A percentile compares a stretch with the other conserved stretches of the same genome.
Evolutionary conservation across 2,797 vertebrate genomes (phyloP).

Genomic region (Hyperoplus lanceolatus): DNA sequence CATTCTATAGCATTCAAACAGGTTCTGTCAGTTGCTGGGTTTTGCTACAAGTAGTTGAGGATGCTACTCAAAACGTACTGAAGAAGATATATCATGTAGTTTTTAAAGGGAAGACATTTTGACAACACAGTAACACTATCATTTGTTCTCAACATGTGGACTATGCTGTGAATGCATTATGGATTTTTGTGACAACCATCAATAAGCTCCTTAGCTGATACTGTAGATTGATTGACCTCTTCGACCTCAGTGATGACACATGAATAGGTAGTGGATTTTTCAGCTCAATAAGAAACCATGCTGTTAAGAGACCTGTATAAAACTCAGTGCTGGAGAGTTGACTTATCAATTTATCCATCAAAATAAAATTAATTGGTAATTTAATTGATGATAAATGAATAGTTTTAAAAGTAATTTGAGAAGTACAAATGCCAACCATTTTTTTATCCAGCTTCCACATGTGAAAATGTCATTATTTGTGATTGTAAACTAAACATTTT

Average conservation of each 20-base stretch:
- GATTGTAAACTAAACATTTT: not conserved
- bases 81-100: not conserved
- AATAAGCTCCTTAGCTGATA: not conserved
- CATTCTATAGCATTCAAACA: conserved; percentile 43
- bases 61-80: not conserved
- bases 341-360: not conserved
- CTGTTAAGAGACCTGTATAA: not conserved
- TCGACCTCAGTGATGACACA: not conserved
- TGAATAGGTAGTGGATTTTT: not conserved
- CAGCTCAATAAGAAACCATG: not conserved
- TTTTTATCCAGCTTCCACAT: not conserved
- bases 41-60: conserved; percentile 13
- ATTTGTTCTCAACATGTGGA: conserved; percentile 1
- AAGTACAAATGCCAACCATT: not conserved
- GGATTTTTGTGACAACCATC: not conserved
- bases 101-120: not conserved
- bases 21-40: conserved; percentile 30
- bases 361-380: not conserved
- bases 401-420: not conserved
- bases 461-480: not conserved
- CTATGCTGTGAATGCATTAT: not conserved
- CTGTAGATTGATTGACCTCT: not conserved
- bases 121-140: not conserved
- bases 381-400: not conserved
- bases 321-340: not conserved